These are phyloP conservation scores for Frankliniella fusca DNA, from an alignment of 2,888 invertebrate genomes.

Conservation along the genomic window DNA sequence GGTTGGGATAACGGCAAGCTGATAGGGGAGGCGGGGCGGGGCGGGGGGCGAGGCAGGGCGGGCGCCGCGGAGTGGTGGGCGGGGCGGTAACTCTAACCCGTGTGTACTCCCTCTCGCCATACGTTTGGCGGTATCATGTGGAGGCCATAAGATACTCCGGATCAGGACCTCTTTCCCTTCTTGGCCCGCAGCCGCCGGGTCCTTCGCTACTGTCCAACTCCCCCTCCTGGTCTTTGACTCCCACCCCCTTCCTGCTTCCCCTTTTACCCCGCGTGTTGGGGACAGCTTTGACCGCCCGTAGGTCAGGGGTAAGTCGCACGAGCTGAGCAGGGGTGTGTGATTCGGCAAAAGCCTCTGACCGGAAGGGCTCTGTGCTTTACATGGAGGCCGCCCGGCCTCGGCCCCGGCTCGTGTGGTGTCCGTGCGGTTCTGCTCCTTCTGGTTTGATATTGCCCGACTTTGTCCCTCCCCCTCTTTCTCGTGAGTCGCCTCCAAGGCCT, in stretches of 20 bases:
- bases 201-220: neutral
- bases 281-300: too few relatives aligned
- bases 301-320: too few relatives aligned
- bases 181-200: neutral
- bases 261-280: too few relatives aligned
- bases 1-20: too few relatives aligned
- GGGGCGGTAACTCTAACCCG: neutral
- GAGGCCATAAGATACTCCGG: slow-evolving; percentile 16
- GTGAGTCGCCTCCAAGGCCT: too few relatives aligned
- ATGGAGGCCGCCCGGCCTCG: neutral
- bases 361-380: too few relatives aligned
- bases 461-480: neutral
- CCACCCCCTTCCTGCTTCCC: neutral
- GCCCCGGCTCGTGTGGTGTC: neutral
- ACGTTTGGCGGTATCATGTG: slow-evolving; percentile 17
- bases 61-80: too few relatives aligned
- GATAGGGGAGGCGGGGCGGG: too few relatives aligned
- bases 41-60: too few relatives aligned
- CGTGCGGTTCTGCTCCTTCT: too few relatives aligned
- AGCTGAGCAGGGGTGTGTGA: too few relatives aligned
- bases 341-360: too few relatives aligned
- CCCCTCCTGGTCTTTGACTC: neutral
- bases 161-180: neutral
- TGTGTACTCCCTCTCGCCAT: neutral
- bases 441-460: neutral